Conservation (phyloP, 2,888 invertebrate species). For the Synanthedon myopaeformis region DNA sequence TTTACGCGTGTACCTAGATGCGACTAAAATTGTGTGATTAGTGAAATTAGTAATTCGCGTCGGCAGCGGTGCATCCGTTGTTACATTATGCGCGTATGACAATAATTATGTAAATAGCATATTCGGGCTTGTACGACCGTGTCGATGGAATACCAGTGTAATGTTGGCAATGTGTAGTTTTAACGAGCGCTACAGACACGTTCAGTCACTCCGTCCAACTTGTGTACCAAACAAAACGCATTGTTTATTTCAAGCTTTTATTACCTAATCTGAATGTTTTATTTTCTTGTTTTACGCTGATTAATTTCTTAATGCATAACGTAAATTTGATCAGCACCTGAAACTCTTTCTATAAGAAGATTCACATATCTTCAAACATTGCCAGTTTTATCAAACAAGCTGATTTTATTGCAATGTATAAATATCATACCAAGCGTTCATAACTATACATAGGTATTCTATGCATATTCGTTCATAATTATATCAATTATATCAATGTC, state of each 20-base stretch:
- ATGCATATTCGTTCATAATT: too few relatives aligned
- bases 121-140: conserved; percentile 19
- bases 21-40: conserved; percentile 17
- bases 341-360: too few relatives aligned
- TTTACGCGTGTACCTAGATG: neutral
- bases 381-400: too few relatives aligned
- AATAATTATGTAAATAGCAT: conserved; percentile 49
- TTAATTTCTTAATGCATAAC: too few relatives aligned
- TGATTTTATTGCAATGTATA: too few relatives aligned
- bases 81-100: conserved; percentile 24
- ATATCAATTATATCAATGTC: too few relatives aligned
- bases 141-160: conserved; percentile 24
- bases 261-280: too few relatives aligned
- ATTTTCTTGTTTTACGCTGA: too few relatives aligned
- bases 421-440: too few relatives aligned
- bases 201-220: conserved; percentile 11
- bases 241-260: neutral
- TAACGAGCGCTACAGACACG: conserved; percentile 17
- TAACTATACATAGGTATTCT: too few relatives aligned
- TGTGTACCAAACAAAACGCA: neutral
- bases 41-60: conserved; percentile 25
- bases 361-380: too few relatives aligned
- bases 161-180: conserved; percentile 22
- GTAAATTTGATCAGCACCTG: too few relatives aligned
- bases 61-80: conserved; percentile 4